Conservation (phyloP, 2,888 invertebrate genomes). For the Habrosyne pyritoides region DNA sequence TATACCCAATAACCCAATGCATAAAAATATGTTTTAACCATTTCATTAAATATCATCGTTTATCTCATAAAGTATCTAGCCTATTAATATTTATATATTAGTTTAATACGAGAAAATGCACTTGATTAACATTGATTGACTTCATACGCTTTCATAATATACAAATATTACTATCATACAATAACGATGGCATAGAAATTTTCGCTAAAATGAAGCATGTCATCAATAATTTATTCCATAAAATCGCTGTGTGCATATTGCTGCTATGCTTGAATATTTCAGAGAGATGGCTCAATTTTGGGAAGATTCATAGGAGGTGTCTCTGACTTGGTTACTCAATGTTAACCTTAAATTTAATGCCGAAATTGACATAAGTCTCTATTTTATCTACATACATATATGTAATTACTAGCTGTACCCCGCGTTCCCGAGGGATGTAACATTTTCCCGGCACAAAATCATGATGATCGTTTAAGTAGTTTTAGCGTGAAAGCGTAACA, state of each 20-base stretch:
- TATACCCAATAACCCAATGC: neutral
- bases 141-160: neutral
- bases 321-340: neutral
- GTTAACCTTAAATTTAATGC: neutral
- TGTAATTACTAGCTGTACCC: too few species aligned
- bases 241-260: constrained; percentile 9
- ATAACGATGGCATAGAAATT: too few species aligned
- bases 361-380: neutral
- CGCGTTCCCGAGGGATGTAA: too few species aligned
- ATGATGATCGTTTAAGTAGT: too few species aligned
- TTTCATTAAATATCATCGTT: too few species aligned
- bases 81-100: too few species aligned
- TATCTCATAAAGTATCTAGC: neutral
- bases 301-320: constrained; percentile 1
- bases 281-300: neutral
- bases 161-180: too few species aligned
- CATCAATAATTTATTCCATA: constrained; percentile 1
- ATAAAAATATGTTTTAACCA: neutral
- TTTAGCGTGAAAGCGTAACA: too few species aligned
- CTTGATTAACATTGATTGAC: neutral
- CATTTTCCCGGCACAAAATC: too few species aligned
- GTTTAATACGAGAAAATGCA: neutral
- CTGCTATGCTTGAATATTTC: constrained; percentile 4
- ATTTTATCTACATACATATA: neutral
- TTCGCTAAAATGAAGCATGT: constrained; percentile 7